Base-by-base conservation (phyloP, 2,888 invertebrate species). In the Bhutanitis thaidina region DNA sequence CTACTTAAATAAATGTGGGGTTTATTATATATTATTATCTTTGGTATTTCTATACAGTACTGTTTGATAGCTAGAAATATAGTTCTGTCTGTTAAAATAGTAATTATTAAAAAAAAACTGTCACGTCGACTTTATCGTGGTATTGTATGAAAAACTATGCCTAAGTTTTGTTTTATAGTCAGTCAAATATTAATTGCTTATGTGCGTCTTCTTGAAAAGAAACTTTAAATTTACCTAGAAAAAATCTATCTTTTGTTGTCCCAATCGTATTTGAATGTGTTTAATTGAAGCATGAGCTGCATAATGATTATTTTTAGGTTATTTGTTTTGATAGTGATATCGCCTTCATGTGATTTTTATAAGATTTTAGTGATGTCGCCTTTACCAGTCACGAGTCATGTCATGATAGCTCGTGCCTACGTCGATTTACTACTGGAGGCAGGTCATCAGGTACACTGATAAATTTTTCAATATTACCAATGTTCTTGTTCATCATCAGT, bases 361-460 rank as follows among this genome's bases (percentile, higher is more conserved):
- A 50, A 39, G 20, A 39, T 50, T 7, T 39, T 50, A 35, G 50
- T 50, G 12, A 27, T 50, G 4, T 44, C 44, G 5, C 50, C 50
- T 25, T 16, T 50, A 13, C 39, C 50, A 12, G 27, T 50, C 2
- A 44, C 13, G 29, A 44, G 50, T 12, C 44, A 50, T 10, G 39
- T 9, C 15, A 39, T 50, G 1, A 34, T 50, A 12, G 44, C 38
- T 3, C 44, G 39, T 9, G 44, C 38, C 9, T 35, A 43, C 34
- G 44, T 50, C 1, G 15, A 44, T 30, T 12, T 44, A 35, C 29
- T 50, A 8, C 34, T 50, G 10, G 27, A 38, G 15, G 43, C 34
- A 16, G 50, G 50, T 27, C 39, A 50, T 39, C 38, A 50, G 50
- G 50, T 50, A 29, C n/a, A 16, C 8, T 37, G 1, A 1, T 30